These are phyloP conservation scores for Cantharis nigra DNA, from an alignment of 2,888 invertebrate genomes.

Conservation along the genomic window DNA sequence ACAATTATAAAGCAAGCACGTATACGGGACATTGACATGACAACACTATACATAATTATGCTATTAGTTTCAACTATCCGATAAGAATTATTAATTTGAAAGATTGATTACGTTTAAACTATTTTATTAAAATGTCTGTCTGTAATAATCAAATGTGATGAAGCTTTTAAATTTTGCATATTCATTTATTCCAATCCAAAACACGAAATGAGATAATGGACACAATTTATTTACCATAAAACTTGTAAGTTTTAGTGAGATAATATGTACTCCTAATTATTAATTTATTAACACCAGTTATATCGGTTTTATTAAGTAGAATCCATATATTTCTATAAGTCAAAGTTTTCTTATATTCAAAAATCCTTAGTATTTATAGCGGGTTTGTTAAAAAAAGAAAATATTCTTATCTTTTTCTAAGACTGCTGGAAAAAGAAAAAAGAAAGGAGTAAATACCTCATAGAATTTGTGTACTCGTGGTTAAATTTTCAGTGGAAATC, in stretches of 20 bases:
- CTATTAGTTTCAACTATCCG: conserved; percentile 26
- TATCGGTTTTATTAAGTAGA: not conserved
- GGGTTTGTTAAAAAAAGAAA: too few relatives aligned
- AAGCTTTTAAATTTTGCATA: not conserved
- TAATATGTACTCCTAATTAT: not conserved
- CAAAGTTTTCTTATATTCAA: not conserved
- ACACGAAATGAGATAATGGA: not conserved
- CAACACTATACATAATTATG: conserved; percentile 28
- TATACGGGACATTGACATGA: conserved; percentile 16
- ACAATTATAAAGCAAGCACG: conserved; percentile 4
- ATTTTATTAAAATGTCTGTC: not conserved
- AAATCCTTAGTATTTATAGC: too few relatives aligned
- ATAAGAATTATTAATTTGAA: not conserved
- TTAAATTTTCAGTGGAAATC: too few relatives aligned
- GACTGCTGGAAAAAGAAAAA: too few relatives aligned
- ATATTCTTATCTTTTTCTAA: too few relatives aligned
- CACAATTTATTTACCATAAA: not conserved
- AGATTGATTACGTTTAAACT: not conserved
- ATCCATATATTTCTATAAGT: not conserved
- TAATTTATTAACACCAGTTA: not conserved
- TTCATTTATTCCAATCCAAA: not conserved
- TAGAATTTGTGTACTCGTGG: too few relatives aligned
- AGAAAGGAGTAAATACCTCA: too few relatives aligned
- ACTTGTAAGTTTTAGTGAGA: not conserved
- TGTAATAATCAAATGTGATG: not conserved